A percentile compares a stretch with the other conserved stretches of the same genome.
Conservation (phyloP, 2,888 invertebrate genomes). For the Hemistola chrysoprasaria region DNA sequence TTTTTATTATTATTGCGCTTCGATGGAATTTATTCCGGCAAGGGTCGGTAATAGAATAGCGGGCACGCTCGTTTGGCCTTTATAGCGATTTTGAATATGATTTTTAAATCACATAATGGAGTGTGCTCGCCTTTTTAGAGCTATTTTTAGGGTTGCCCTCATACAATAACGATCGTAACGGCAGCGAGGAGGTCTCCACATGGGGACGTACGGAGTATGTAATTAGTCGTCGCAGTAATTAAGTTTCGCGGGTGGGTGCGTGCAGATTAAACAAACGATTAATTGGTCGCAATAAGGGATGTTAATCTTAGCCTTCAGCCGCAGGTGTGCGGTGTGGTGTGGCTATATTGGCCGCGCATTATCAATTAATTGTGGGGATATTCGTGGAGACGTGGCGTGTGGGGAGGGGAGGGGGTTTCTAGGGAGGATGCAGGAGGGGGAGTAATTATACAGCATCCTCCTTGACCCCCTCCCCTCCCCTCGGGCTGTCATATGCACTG, state of each 20-base stretch:
- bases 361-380: slow-evolving; percentile 60
- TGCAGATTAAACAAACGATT: slow-evolving; percentile 65
- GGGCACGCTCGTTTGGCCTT: slow-evolving; percentile 65
- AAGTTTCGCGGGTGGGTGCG: slow-evolving; percentile 61
- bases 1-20: slow-evolving; percentile 82
- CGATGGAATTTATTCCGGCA: slow-evolving; percentile 74
- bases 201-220: slow-evolving; percentile 10
- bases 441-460: slow-evolving; percentile 44
- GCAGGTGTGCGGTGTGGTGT: slow-evolving; percentile 54
- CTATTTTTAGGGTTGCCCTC: slow-evolving; percentile 54
- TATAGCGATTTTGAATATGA: slow-evolving; percentile 76
- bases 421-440: slow-evolving; percentile 26
- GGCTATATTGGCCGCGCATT: slow-evolving; percentile 45
- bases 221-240: slow-evolving; percentile 45
- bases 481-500: slow-evolving; percentile 55
- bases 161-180: neutral
- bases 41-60: slow-evolving; percentile 71
- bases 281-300: slow-evolving; percentile 63
- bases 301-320: slow-evolving; percentile 70
- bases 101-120: slow-evolving; percentile 78
- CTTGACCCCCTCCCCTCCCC: slow-evolving; percentile 19
- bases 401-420: slow-evolving; percentile 25
- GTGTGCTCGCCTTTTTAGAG: slow-evolving; percentile 66
- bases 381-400: slow-evolving; percentile 24
- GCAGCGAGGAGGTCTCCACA: no score